phyloP scores from a whole-genome alignment of 2,888 invertebrate species.

The Pilophorus perplexus region DNA sequence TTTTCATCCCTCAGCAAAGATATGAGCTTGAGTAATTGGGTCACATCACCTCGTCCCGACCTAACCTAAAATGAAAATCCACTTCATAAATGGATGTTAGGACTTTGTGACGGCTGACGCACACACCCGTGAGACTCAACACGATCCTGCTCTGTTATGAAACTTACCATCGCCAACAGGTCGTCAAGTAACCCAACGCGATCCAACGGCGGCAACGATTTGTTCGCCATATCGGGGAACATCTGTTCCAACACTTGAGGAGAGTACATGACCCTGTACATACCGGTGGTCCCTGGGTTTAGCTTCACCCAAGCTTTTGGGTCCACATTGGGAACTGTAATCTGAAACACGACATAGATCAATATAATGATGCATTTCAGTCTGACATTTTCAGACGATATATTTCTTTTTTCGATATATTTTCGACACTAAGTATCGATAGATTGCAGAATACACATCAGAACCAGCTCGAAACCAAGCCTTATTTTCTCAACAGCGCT shows the following conservation, averaged over 20 bases:
- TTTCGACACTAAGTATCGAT: no score
- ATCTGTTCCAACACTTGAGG: slow-evolving; percentile 70
- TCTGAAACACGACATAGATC: not conserved
- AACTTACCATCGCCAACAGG: slow-evolving; percentile 76
- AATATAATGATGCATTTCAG: not conserved
- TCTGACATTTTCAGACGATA: no score
- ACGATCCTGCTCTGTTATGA: no score
- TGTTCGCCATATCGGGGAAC: slow-evolving; percentile 75
- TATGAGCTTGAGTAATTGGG: slow-evolving; percentile 78
- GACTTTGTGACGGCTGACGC: no score
- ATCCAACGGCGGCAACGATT: slow-evolving; percentile 81
- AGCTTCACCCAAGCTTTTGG: slow-evolving; percentile 84
- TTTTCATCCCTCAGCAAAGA: slow-evolving; percentile 79
- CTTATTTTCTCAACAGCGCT: no score
- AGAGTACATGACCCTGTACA: slow-evolving; percentile 85
- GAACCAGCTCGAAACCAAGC: no score
- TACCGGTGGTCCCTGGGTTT: slow-evolving; percentile 83
- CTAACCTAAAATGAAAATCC: slow-evolving; percentile 61
- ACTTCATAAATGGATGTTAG: no score
- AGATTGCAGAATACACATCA: no score
- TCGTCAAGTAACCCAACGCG: slow-evolving; percentile 87
- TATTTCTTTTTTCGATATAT: no score
- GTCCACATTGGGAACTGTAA: slow-evolving; percentile 63
- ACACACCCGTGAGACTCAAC: no score
- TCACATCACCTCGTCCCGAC: slow-evolving; percentile 78